Evolutionary conservation across 2,888 invertebrate genomes (phyloP).

Genomic region (Erannis defoliaria): DNA sequence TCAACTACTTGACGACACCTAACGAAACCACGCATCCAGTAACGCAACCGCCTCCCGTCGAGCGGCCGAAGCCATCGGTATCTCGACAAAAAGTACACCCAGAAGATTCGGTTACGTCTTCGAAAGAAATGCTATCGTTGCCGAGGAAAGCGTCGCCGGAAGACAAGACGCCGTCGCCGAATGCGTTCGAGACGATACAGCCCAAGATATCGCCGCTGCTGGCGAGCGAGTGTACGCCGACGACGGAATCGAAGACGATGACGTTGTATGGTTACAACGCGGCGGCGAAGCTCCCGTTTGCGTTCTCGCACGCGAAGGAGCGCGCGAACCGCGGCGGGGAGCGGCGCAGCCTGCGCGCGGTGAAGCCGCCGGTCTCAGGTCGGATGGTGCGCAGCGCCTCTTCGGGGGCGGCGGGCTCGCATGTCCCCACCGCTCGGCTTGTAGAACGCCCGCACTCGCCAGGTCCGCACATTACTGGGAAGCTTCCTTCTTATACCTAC

Average conservation of each 20-base stretch:
- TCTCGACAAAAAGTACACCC: conserved; percentile 79
- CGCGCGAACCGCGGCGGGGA: conserved; percentile 55
- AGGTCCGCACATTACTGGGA: conserved; percentile 45
- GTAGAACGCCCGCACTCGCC: conserved; percentile 72
- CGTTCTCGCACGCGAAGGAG: conserved; percentile 77
- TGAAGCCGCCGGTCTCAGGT: conserved; percentile 69
- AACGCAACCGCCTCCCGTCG: conserved; percentile 37
- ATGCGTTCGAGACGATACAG: conserved; percentile 66
- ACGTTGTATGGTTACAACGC: conserved; percentile 84
- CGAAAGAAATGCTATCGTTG: conserved; percentile 65
- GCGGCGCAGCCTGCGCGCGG: conserved; percentile 65
- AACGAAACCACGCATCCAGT: conserved; percentile 51
- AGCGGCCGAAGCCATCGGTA: conserved; percentile 55
- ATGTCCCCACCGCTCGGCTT: conserved; percentile 72
- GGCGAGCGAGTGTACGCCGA: conserved; percentile 72
- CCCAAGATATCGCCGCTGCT: conserved; percentile 81
- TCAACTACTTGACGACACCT: conserved; percentile 79
- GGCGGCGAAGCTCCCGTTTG: conserved; percentile 81
- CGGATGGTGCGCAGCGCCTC: conserved; percentile 86
- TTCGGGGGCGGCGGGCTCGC: conserved; percentile 78
- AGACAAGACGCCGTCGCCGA: conserved; percentile 74
- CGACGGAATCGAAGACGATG: conserved; percentile 77
- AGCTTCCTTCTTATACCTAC: conserved; percentile 41
- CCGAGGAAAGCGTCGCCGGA: conserved; percentile 72
- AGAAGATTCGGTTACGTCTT: conserved; percentile 71